Conservation (phyloP, 2,888 invertebrate genomes). For the Pherbina coryleti region DNA sequence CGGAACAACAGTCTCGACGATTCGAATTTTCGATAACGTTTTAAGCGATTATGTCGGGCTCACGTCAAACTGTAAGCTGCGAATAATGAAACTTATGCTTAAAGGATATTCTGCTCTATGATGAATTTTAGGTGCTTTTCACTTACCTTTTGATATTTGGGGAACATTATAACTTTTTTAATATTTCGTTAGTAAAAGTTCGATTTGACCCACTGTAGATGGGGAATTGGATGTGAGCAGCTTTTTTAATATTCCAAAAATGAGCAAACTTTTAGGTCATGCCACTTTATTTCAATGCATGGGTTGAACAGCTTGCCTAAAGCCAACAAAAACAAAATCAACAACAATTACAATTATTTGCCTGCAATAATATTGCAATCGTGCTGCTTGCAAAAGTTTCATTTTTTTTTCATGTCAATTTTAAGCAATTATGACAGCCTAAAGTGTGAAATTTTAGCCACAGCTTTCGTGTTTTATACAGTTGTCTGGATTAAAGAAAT, state of each 20-base stretch:
- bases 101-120: neutral
- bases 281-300: too few species aligned
- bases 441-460: conserved; percentile 25
- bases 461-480: neutral
- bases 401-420: neutral
- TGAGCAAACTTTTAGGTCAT: too few species aligned
- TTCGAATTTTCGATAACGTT: neutral
- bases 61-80: neutral
- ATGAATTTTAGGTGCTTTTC: neutral
- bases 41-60: neutral
- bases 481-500: too few species aligned
- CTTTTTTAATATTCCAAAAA: too few species aligned
- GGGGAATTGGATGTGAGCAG: too few species aligned
- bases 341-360: neutral
- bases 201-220: too few species aligned
- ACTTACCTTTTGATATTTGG: too few species aligned
- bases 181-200: too few species aligned
- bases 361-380: neutral
- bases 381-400: neutral
- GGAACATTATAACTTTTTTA: too few species aligned
- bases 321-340: neutral
- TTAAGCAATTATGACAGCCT: conserved; percentile 19
- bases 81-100: conserved; percentile 2
- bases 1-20: neutral
- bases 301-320: neutral